A percentile compares a stretch with the other conserved stretches of the same genome.
Evolutionary conservation across 2,888 invertebrate species (phyloP).

Genomic region (Drosophila robusta): DNA sequence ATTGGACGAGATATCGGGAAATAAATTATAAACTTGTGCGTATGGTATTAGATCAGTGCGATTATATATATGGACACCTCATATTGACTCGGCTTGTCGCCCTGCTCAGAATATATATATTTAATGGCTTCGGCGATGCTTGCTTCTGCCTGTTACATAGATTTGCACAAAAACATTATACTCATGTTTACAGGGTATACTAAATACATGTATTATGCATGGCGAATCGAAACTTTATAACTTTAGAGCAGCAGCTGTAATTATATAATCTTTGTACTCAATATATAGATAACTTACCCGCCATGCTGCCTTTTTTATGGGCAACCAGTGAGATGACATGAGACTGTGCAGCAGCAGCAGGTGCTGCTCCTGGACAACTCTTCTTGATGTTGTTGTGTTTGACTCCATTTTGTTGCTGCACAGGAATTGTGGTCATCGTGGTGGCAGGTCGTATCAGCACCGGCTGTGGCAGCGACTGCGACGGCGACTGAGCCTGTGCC

Average conservation of each 20-base stretch:
- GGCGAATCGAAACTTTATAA: not conserved
- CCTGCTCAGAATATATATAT: not conserved
- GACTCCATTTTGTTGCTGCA: constrained; percentile 30
- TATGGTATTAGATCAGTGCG: too few relatives aligned
- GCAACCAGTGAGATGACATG: constrained; percentile 25
- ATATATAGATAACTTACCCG: constrained; percentile 47
- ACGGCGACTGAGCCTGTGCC: not conserved
- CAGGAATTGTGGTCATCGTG: constrained; percentile 23
- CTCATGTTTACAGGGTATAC: not conserved
- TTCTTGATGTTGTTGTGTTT: not conserved
- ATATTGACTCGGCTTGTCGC: too few relatives aligned
- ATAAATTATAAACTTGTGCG: too few relatives aligned
- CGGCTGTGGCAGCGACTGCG: constrained; percentile 14
- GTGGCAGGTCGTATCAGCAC: constrained; percentile 28
- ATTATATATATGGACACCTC: too few relatives aligned
- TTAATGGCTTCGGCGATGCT: not conserved
- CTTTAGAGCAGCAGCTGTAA: constrained; percentile 3
- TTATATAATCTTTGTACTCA: constrained; percentile 1
- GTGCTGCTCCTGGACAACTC: constrained; percentile 8
- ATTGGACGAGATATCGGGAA: too few relatives aligned
- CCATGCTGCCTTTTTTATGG: not conserved
- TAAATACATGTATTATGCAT: not conserved
- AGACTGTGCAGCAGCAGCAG: constrained; percentile 1
- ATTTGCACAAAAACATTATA: not conserved
- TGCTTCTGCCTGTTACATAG: not conserved